Evolutionary conservation across 2,888 invertebrate species (phyloP), one percentile per base, ranked within the genome.

Genomic region (Cheilosia vulpina): DNA sequence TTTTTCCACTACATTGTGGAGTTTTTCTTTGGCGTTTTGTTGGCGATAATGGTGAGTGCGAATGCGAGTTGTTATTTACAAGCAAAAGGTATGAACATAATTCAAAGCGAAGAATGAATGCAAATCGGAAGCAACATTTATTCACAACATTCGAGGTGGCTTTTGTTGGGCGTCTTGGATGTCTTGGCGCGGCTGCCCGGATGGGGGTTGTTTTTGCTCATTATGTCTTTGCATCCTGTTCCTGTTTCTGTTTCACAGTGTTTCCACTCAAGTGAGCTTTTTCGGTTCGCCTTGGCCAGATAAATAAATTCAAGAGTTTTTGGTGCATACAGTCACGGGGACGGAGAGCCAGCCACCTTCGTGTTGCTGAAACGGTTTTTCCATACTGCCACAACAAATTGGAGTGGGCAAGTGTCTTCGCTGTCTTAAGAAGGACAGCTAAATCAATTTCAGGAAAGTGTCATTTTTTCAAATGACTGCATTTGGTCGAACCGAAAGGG

Each of bases 71-170:
- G 78, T 84, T 80, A 87, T 84, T 87, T 87, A 80, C 80, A 63
- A 87, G 75, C 79, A 75, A 79, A 87, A 84, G 79, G 84, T 87
- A 83, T 66, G 65, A 83, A 83, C 83, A 83, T 83, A 83, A 87
- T 84, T 87, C 83, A 72, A 75, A 72, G 81, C 82, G 82, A 82
- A 66, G 87, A 87, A 87, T 87, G 82, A 81, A 87, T 87, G 87
- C 87, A 87, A 87, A 87, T 87, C 87, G 87, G 87, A 87, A 87
- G 79, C 71, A 87, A 87, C 87, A 87, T 87, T 87, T 87, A 87
- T 87, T 82, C 87, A 87, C 87, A 84, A 81, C 72, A 76, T 80
- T 85, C 68, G 71, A 81, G 76, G 76, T 72, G 71, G 82, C 53
- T 71, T 53, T 66, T 57, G 68, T 27, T 21, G 57, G 62, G 66